Evolutionary conservation across 2,113 vertebrate genomes (phyloP).

Genomic region (Burhinus bistriatus): DNA sequence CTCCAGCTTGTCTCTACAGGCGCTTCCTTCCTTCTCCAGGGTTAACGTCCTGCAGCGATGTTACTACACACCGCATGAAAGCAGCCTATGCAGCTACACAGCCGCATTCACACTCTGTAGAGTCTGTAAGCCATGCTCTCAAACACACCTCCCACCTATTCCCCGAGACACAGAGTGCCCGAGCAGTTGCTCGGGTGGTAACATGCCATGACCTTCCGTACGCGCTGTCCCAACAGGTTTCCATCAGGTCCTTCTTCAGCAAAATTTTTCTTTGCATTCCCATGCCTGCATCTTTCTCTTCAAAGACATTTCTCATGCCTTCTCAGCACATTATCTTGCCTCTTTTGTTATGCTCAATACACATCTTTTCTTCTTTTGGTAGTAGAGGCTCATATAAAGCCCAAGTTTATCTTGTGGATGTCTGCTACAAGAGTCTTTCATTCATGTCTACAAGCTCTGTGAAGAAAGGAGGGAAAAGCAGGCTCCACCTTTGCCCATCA

Average conservation of each 20-base stretch:
- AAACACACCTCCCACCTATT: neutral
- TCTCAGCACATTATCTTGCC: neutral
- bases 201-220: neutral
- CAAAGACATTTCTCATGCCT: neutral
- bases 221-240: neutral
- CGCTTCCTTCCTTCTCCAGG: neutral
- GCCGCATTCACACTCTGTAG: neutral
- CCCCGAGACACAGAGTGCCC: neutral
- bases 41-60: neutral
- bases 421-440: neutral
- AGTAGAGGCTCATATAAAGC: fast-evolving
- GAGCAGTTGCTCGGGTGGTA: neutral
- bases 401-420: neutral
- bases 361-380: neutral
- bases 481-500: neutral
- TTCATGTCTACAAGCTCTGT: neutral
- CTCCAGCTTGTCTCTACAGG: neutral
- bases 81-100: neutral
- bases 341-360: neutral
- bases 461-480: neutral
- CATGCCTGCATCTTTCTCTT: neutral
- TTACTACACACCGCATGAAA: neutral
- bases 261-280: neutral
- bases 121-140: neutral
- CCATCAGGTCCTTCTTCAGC: neutral